These are phyloP conservation scores for Caenorhabditis plicata DNA, from an alignment of 2,888 invertebrate genomes.

Conservation along the genomic window DNA sequence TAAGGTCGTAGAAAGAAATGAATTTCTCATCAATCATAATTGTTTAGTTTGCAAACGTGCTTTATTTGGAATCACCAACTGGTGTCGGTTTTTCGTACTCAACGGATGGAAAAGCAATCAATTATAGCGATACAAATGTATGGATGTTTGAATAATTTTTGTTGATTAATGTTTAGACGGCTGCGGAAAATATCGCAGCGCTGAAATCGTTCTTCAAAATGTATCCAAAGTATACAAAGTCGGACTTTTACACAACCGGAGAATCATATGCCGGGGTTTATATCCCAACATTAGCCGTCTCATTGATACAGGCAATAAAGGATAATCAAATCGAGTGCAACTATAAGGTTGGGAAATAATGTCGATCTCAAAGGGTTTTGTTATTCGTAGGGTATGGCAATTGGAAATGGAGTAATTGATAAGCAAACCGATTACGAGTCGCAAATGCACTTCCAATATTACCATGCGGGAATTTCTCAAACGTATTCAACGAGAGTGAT, in stretches of 20 bases:
- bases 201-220: slow-evolving; percentile 66
- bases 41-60: slow-evolving; percentile 68
- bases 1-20: slow-evolving; percentile 24
- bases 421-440: slow-evolving; percentile 39
- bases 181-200: slow-evolving; percentile 68
- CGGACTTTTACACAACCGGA: slow-evolving; percentile 45
- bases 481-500: slow-evolving; percentile 16
- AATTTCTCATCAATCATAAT: not conserved
- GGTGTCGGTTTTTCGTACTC: slow-evolving; percentile 71
- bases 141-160: not conserved
- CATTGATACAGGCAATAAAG: slow-evolving; percentile 33
- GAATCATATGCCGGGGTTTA: slow-evolving; percentile 51
- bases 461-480: slow-evolving; percentile 35
- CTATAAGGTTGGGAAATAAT: slow-evolving; percentile 29
- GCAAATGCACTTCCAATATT: slow-evolving; percentile 47
- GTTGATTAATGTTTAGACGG: slow-evolving; percentile 26
- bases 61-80: slow-evolving; percentile 70
- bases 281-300: slow-evolving; percentile 32
- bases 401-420: slow-evolving; percentile 53
- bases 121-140: slow-evolving; percentile 52
- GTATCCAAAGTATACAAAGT: slow-evolving; percentile 26
- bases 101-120: slow-evolving; percentile 66
- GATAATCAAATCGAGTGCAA: slow-evolving; percentile 28
- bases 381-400: slow-evolving; percentile 42
- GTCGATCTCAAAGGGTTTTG: not conserved